Base-by-base conservation (phyloP, 2,797 vertebrate species). In the Zalophus californianus region DNA sequence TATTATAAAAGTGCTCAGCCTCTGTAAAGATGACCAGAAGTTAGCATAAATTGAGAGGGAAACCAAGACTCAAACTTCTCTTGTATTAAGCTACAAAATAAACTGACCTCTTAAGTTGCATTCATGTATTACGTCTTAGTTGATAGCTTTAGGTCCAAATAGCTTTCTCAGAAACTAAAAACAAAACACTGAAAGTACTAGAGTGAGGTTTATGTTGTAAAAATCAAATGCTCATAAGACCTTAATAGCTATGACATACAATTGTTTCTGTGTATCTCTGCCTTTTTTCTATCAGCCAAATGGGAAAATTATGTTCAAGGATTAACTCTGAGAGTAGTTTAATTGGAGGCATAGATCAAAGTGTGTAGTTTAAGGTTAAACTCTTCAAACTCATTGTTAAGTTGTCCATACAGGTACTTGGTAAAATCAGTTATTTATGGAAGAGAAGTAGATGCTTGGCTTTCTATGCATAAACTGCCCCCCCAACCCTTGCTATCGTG, bases 131-230 rank as follows among this genome's bases (percentile, higher is more conserved):
- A 56, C 35, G 82, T 95, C 14, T 12, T 94, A 32, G 72, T 89
- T 85, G 29, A 64, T 95, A 86, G 41, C 20, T 80, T 96, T 77
- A 70, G 25, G 25, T 60, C 64, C 41, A 94, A 44, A 85, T 88
- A 79, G 48, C 41, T 44, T 70, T 90, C 29, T 87, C 60, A 91
- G 56, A 93, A 85, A 54, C 84, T 79, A 83, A 86, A 86, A 91
- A 73, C 38, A 88, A 70, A 86, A 82, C 62, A 64, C 32, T 50
- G 32, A 86, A 87, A 60, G 38, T 82, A 13, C 7, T 41, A 83
- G 64, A 38, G 41, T 78, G 23, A 87, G 16, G 25, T 91, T 78
- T 94, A 48, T 79, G n/a, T 54, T n/a, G 35, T 86, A 23, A 77
- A 72, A 72, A 66, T 79, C 11, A 72, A 91, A 68, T 54, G 68